phyloP scores from a whole-genome alignment of 2,888 invertebrate species.

The Andrena marginata region DNA sequence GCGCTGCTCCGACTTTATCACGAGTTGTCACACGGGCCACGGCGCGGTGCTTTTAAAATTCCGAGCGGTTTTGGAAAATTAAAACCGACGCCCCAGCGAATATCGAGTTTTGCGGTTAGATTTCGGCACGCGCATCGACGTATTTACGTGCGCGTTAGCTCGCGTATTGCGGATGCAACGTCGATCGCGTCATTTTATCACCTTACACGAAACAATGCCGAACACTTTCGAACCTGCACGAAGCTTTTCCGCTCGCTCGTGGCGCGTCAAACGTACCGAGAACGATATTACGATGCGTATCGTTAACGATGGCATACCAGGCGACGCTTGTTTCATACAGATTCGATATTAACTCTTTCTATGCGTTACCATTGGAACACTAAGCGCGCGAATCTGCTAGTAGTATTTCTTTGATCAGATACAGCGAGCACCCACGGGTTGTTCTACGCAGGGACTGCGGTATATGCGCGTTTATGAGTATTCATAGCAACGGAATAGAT shows the following conservation, averaged over 20 bases:
- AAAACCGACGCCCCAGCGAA: slow-evolving; percentile 7
- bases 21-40: slow-evolving; percentile 34
- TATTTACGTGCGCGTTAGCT: slow-evolving; percentile 32
- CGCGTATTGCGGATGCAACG: slow-evolving; percentile 29
- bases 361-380: neutral
- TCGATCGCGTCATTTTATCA: slow-evolving; percentile 54
- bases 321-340: neutral
- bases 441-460: neutral
- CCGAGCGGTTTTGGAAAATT: slow-evolving; percentile 2
- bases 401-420: neutral
- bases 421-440: no score
- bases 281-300: slow-evolving; percentile 15
- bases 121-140: neutral
- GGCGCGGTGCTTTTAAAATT: slow-evolving; percentile 52
- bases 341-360: neutral
- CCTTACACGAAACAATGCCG: slow-evolving; percentile 54
- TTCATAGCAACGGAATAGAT: neutral
- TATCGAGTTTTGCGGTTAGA: neutral
- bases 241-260: slow-evolving; percentile 39
- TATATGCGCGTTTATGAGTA: no score
- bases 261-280: slow-evolving; percentile 43
- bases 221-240: slow-evolving; percentile 42
- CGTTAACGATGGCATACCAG: neutral
- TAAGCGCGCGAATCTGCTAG: neutral
- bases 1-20: slow-evolving; percentile 25